These are phyloP conservation scores for Cryptus viduatorius DNA, from an alignment of 2,888 invertebrate species.

Conservation along the genomic window DNA sequence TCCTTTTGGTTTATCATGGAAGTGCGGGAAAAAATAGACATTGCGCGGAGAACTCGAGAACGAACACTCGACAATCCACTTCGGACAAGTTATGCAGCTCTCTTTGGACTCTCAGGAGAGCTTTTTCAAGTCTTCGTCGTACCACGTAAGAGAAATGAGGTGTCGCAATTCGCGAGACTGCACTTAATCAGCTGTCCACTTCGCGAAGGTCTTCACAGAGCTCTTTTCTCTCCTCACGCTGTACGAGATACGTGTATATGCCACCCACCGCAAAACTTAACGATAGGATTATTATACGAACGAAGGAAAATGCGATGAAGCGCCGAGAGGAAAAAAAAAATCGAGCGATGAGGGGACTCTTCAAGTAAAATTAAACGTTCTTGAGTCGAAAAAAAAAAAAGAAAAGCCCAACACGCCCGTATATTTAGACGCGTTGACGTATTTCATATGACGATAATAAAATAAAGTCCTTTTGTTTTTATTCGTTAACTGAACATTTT, in stretches of 20 bases:
- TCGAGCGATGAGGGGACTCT: neutral
- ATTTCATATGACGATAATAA: too few species aligned
- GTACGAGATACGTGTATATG: conserved; percentile 21
- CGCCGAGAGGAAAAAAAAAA: neutral
- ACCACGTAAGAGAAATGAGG: conserved; percentile 49
- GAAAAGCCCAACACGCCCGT: too few species aligned
- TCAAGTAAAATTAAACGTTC: neutral
- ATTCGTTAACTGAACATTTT: too few species aligned
- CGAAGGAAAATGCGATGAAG: neutral
- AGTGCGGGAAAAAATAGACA: neutral
- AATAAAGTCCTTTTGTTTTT: too few species aligned
- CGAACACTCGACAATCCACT: neutral
- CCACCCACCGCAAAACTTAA: conserved; percentile 21
- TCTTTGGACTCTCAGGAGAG: neutral
- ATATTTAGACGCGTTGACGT: neutral
- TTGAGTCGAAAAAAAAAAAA: too few species aligned
- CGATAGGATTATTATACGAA: neutral
- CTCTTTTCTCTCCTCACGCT: conserved; percentile 25
- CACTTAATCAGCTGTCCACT: conserved; percentile 65
- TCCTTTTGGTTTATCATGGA: neutral
- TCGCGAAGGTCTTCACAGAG: conserved; percentile 29
- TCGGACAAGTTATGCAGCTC: neutral
- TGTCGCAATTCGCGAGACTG: conserved; percentile 60
- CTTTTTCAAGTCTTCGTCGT: conserved; percentile 38
- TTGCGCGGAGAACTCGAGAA: neutral